Base-by-base conservation (phyloP, 2,113 vertebrate species). In the Oryzias celebensis region DNA sequence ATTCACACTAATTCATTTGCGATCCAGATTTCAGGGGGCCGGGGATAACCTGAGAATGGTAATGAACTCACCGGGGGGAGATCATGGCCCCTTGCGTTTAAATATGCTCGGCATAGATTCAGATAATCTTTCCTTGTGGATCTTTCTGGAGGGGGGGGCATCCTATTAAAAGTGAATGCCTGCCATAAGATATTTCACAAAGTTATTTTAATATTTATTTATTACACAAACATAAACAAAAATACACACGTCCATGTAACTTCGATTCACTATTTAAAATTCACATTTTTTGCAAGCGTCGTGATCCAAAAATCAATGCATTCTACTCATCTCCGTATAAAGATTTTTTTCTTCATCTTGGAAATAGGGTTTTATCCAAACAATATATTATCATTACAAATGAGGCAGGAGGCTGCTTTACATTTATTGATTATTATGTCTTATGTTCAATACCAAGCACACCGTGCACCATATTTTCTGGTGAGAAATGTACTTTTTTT, bases 1-100 rank as follows among this genome's bases (percentile, higher is more conserved):
- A 98, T 97, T 97, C 96, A 96, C 94, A 93, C 95, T 98, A 97
- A 99, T 98, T 98, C 96, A 97, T 98, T 96, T 96, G 94, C 92
- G 95, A 96, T 95, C 94, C 94, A 95, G 93, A 98, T 95, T 36
- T 98, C 94, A 88, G 94, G 93, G 93, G 94, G 93, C 94, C 93
- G 88, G 87, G 94, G 94, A 96, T 96, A 96, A 97, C 94, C 93
- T 92, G 93, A 89, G 96, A 96, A 99, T 98, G 93, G 96, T 98
- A 99, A 98, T 97, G 94, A 98, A 96, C 92, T 92, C 91, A 89
- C 87, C 83, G 88, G 89, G 92, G 20, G 91, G 92, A 94, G 92
- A 84, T 88, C 89, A 90, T 81, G 91, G 94, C 95, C 94, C 93
- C 94, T 90, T 87, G 94, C 90, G 94, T 99, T 98, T 94, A 93